Evolutionary conservation across 2,797 vertebrate genomes (phyloP), one percentile per base, ranked within the genome.

Genomic region (Cynodonichthys magdalenae): DNA sequence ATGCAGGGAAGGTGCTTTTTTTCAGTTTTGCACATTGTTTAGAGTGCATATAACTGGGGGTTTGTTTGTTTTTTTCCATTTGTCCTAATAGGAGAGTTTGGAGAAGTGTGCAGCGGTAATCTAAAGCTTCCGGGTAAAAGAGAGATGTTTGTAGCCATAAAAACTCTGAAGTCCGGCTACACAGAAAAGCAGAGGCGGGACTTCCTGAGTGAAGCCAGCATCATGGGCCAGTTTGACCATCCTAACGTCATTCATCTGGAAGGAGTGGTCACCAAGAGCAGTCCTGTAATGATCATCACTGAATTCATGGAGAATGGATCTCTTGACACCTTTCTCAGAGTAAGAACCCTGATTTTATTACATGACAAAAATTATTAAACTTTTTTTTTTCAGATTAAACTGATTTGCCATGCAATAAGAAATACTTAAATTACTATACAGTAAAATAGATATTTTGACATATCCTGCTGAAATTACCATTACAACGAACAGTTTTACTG

Each of bases 231-330:
- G 88, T 99, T 99, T 0, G 98, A 99, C 85, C 98, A 99, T 66
- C 98, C 98, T 53, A 99, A 99, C 0, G 95, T 99, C 87, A 99
- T 99, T 79, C 97, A 95, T 79, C 88, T 99, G 87, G 98, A 99
- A 75, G 98, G 98, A 0, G 98, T 99, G 45, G 97, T 99, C 83
- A 99, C 97, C 86, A 99, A 99, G 90, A 99, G 96, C 90, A 94
- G 95, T 0, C 97, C 97, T 0, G 96, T 99, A 67, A 97, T 99
- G 96, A 99, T 99, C 86, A 94, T 99, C 82, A 99, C 97, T 0
- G 97, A 99, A 90, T 99, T 98, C 93, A 99, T 99, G 97, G 97
- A 99, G 90, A 99, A 99, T 0, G 97, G 97, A 27, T 99, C 97
- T 0, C 88, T 99, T 82, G 97, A 99, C 80, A 97, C 97, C 74